Conservation (phyloP, 2,888 invertebrate species). For the Eupithecia inturbata region DNA sequence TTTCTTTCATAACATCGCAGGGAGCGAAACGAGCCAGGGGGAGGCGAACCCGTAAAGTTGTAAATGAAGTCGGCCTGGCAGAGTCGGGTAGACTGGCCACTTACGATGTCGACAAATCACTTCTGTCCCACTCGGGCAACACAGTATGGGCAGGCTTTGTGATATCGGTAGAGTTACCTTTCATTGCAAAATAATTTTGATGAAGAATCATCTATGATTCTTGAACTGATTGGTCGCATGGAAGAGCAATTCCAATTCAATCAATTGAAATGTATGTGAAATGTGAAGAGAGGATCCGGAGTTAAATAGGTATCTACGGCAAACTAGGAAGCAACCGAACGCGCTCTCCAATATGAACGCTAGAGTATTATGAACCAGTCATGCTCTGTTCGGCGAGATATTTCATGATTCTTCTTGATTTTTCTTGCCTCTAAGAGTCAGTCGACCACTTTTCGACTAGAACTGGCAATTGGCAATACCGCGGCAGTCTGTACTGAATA, state of each 20-base stretch:
- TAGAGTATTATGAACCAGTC: background rate
- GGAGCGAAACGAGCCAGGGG: conserved; percentile 61
- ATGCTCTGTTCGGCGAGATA: background rate
- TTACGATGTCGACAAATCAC: background rate
- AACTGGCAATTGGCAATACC: background rate
- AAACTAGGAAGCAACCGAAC: background rate
- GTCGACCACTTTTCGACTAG: background rate
- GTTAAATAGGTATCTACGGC: background rate
- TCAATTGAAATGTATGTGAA: too few species aligned
- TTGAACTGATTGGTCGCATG: background rate
- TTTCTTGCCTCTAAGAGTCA: background rate
- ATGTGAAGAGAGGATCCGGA: too few species aligned
- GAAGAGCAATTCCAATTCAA: too few species aligned
- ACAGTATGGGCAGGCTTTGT: background rate
- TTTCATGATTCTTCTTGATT: background rate
- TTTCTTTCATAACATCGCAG: conserved; percentile 70
- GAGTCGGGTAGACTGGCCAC: background rate
- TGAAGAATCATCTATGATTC: background rate
- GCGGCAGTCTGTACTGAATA: background rate
- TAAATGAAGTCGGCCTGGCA: conserved; percentile 77
- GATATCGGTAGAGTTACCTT: background rate
- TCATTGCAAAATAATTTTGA: background rate
- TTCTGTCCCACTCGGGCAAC: background rate
- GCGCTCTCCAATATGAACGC: background rate
- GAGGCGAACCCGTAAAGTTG: conserved; percentile 75